Evolutionary conservation across 2,888 invertebrate genomes (phyloP).

Genomic region (Cosmia pyralina): DNA sequence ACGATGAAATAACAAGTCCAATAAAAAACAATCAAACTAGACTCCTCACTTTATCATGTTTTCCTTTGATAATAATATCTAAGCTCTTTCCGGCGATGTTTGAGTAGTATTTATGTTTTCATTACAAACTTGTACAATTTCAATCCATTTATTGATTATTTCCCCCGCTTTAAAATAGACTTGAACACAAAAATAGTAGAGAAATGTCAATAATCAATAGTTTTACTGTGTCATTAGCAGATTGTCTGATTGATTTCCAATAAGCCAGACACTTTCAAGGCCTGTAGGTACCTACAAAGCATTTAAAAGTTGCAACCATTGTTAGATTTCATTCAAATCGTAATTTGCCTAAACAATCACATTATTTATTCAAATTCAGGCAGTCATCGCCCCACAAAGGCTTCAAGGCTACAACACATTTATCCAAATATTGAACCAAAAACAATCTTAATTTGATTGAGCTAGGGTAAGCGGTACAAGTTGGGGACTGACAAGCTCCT

Average conservation of each 20-base stretch:
- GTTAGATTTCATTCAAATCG: neutral
- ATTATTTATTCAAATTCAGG: neutral
- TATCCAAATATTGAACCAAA: slow-evolving; percentile 14
- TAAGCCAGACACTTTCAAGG: neutral
- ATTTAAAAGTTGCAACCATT: neutral
- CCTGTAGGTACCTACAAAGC: neutral
- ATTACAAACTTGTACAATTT: neutral
- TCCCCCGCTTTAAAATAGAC: slow-evolving; percentile 9
- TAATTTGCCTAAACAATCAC: neutral
- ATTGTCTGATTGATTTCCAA: slow-evolving; percentile 1
- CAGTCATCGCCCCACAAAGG: too few relatives aligned
- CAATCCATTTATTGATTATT: neutral
- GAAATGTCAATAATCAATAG: neutral
- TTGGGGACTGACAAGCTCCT: slow-evolving; percentile 25
- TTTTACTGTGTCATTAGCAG: neutral
- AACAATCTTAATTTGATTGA: slow-evolving; percentile 35
- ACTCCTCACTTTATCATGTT: neutral
- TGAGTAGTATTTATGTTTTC: neutral
- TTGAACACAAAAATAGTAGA: neutral
- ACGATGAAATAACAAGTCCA: neutral
- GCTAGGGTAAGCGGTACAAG: slow-evolving; percentile 14
- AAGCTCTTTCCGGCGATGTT: neutral
- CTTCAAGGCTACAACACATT: slow-evolving; percentile 8
- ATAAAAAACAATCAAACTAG: slow-evolving; percentile 4
- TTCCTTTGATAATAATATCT: neutral